Evolutionary conservation across 2,797 vertebrate species (phyloP), one percentile per base, ranked within the genome.

Genomic region (Acropternis orthonyx): DNA sequence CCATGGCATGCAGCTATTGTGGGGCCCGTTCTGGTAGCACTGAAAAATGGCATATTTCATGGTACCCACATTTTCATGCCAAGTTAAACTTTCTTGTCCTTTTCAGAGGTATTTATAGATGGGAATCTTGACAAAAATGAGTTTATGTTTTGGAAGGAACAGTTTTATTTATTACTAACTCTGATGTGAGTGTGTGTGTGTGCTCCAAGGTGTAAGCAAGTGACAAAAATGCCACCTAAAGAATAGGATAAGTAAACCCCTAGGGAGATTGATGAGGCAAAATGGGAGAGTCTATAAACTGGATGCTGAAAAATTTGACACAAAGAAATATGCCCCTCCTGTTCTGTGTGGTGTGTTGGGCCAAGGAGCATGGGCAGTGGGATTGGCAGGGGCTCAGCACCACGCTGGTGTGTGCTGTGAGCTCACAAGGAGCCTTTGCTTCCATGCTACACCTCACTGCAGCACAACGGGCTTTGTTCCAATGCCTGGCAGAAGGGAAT

Each of bases 61-160:
- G 92, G 96, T 95, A 96, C 95, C 96, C 95, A 96, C 83, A 93
- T 95, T 91, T 93, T 61, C 69, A 85, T 88, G 97, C 97, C 97
- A 98, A 97, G 82, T 68, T 92, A 97, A 97, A 98, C 97, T 96
- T 97, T 96, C 80, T n/a, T 97, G 96, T 97, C 96, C 95, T 97
- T 97, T 95, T 58, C 75, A 34, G 94, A 85, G 95, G 93, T 97
- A 97, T 98, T 97, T 98, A 97, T 98, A 98, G 97, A 97, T 97
- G 97, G 96, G 97, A 98, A 98, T 96, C 93, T 97, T 92, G 94
- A 97, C 96, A 97, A 96, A 92, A 97, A 96, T 89, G 83, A 95
- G 82, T 95, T 96, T 97, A 91, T 98, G 93, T 95, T 96, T 96
- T 97, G 96, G 95, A 94, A 96, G 87, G 79, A 96, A 97, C 92